Percentiles rank a stretch among this genome's conserved stretches.
phyloP scores from a whole-genome alignment of 2,113 vertebrate species.

The Anhinga anhinga region DNA sequence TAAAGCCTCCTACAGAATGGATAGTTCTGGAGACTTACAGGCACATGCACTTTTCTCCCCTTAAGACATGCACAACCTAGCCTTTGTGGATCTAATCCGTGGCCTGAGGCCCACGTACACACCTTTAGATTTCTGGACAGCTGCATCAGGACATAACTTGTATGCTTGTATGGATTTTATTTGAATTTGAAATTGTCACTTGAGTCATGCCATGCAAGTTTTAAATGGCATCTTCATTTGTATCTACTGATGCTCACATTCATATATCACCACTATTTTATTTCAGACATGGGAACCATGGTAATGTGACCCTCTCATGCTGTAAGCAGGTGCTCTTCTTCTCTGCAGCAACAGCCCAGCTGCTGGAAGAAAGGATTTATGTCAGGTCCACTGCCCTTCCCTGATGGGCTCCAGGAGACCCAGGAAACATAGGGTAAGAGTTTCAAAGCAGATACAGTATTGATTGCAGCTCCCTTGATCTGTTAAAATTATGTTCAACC shows the following conservation, averaged over 20 bases:
- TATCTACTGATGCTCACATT: background rate
- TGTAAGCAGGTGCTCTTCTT: background rate
- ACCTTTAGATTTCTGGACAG: background rate
- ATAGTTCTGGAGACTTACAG: background rate
- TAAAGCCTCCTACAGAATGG: background rate
- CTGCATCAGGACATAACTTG: background rate
- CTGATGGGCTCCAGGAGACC: background rate
- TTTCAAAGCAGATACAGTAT: background rate
- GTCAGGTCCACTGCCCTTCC: background rate
- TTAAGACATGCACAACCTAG: background rate
- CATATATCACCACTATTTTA: background rate
- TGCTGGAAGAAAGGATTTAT: background rate
- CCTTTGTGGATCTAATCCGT: background rate
- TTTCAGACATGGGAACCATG: background rate
- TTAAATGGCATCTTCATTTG: background rate
- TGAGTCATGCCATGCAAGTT: background rate
- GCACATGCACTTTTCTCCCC: background rate
- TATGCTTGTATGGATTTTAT: background rate
- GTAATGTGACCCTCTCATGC: background rate
- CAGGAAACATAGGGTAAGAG: background rate
- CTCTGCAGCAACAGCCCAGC: background rate
- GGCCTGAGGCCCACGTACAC: background rate
- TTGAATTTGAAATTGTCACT: background rate
- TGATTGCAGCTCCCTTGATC: background rate
- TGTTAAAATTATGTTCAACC: background rate